A percentile compares a stretch with the other conserved stretches of the same genome.
These are phyloP conservation scores for Paraescarpia echinospica DNA, from an alignment of 1,140 invertebrate species.

Conservation along the genomic window DNA sequence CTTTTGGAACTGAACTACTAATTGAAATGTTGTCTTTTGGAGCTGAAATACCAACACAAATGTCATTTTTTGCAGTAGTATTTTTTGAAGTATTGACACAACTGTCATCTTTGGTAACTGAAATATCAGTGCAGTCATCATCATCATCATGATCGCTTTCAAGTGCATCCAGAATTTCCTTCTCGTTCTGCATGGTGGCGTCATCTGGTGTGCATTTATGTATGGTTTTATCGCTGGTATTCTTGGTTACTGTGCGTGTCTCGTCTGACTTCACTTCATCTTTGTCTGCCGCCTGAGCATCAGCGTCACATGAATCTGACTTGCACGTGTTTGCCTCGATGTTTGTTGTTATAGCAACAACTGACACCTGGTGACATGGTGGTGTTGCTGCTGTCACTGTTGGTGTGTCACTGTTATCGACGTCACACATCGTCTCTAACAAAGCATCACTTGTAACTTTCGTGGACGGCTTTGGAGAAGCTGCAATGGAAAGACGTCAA, in stretches of 20 bases:
- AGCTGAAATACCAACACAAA: neutral
- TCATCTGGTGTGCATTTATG: neutral
- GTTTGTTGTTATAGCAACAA: neutral
- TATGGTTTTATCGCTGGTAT: neutral
- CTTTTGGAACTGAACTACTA: neutral
- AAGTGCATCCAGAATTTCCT: neutral
- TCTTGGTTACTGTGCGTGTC: neutral
- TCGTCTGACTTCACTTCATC: neutral
- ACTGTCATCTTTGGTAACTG: neutral
- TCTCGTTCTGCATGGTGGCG: neutral
- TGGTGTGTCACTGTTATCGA: neutral
- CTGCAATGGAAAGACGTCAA: neutral
- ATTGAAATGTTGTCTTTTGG: neutral
- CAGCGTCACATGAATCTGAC: neutral
- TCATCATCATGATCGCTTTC: slow-evolving; percentile 3
- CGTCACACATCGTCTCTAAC: no score
- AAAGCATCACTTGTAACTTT: neutral
- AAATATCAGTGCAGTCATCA: neutral
- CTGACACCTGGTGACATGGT: neutral
- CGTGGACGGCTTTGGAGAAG: neutral
- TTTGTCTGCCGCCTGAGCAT: neutral
- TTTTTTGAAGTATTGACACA: neutral
- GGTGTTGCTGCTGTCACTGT: neutral
- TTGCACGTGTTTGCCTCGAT: neutral
- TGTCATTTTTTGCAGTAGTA: no score